These are phyloP conservation scores for Pseudoips prasinana DNA, from an alignment of 2,888 invertebrate species.

Conservation along the genomic window DNA sequence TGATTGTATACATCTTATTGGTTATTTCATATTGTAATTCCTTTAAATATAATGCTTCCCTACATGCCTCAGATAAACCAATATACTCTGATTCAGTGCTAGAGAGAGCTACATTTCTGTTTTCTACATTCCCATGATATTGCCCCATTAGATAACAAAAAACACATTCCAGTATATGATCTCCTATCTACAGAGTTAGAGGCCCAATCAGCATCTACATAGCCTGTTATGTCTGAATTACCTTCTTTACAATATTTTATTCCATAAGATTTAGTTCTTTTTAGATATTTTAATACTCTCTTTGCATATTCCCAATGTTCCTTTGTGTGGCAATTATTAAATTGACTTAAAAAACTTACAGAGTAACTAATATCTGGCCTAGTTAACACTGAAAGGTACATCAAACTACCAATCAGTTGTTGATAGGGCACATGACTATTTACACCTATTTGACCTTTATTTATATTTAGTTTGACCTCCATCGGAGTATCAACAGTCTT, in stretches of 20 bases:
- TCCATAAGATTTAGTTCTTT: conserved; percentile 15
- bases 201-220: conserved; percentile 27
- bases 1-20: conserved; percentile 7
- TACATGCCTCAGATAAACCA: conserved; percentile 7
- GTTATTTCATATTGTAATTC: conserved; percentile 12
- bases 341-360: conserved; percentile 22
- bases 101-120: conserved; percentile 18
- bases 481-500: conserved; percentile 23
- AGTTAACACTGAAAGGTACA: conserved; percentile 22
- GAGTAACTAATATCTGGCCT: conserved; percentile 23
- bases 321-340: conserved; percentile 20
- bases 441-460: conserved; percentile 1
- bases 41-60: conserved; percentile 6
- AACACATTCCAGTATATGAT: conserved; percentile 22
- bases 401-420: conserved; percentile 12
- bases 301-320: conserved; percentile 21
- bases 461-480: conserved; percentile 18
- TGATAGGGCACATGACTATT: conserved; percentile 7
- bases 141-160: conserved; percentile 16
- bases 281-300: conserved; percentile 15
- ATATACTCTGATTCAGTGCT: conserved; percentile 16
- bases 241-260: conserved; percentile 18
- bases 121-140: conserved; percentile 22
- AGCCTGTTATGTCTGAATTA: conserved; percentile 12
- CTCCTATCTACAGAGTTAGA: conserved; percentile 9